Percentiles rank a stretch among this genome's conserved stretches.
phyloP scores from a whole-genome alignment of 2,113 vertebrate species.

The Poeciliopsis retropinna region DNA sequence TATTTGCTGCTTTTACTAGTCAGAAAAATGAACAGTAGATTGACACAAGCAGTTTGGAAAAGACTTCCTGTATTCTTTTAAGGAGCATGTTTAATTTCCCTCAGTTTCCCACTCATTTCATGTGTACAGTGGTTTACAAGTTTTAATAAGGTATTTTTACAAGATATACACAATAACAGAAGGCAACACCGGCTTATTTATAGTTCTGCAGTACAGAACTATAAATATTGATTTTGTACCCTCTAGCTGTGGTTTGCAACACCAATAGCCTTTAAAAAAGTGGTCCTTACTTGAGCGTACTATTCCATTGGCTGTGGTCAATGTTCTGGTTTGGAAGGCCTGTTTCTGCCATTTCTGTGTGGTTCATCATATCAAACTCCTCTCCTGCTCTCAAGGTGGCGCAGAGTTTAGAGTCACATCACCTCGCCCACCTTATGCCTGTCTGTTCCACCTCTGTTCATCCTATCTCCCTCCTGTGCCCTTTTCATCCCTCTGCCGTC shows the following conservation, averaged over 20 bases:
- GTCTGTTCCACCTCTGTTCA: constrained; percentile 16
- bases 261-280: constrained; percentile 42
- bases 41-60: neutral
- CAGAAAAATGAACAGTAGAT: neutral
- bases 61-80: neutral
- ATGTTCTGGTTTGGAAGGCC: constrained; percentile 28
- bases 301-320: constrained; percentile 40
- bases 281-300: constrained; percentile 31
- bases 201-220: neutral
- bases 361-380: constrained; percentile 18
- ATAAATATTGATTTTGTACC: neutral
- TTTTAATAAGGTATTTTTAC: neutral
- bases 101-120: neutral
- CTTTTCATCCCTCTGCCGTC: constrained; percentile 10
- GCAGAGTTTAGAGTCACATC: constrained; percentile 12
- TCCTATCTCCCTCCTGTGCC: neutral
- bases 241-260: constrained; percentile 57
- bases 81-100: neutral
- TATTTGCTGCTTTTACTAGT: neutral
- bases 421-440: neutral
- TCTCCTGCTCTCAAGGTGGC: neutral
- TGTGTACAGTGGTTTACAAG: neutral
- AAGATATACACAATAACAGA: neutral
- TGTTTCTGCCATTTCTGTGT: constrained; percentile 6
- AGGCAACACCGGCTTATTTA: neutral